Base-by-base conservation (phyloP, 2,797 vertebrate genomes). In the Varecia variegata region DNA sequence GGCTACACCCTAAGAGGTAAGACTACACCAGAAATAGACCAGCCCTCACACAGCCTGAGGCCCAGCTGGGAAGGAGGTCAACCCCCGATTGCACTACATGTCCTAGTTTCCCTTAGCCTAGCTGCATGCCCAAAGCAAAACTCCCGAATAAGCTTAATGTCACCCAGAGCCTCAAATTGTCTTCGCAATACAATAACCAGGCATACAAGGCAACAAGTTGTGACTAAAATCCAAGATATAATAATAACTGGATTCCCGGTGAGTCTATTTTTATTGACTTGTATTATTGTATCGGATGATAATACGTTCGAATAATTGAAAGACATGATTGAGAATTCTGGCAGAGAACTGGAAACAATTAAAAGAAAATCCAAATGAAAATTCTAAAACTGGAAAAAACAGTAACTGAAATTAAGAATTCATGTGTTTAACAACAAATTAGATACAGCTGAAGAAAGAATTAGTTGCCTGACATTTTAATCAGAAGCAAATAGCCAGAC, bases 281-380 rank as follows among this genome's bases (percentile, higher is more conserved):
- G 27, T 54, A 67, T 73, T 87, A 43, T 52, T 62, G 77, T 40
- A 54, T 71, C 50, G 43, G 14, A 47, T 38, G 70, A 62, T 62
- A 90, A 43, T 11, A 71, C 4, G 25, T 92, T 60, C 10, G 38
- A 80, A 32, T 84, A 74, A 92, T 68, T 58, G 88, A 90, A 93
- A 94, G 58, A 89, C 14, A 54, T 7, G 60, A 47, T n/a, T 43
- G 20, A 83, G 25, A 68, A 90, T 84, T 90, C 40, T 90, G 43
- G 23, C 43, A 17, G 12, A 60, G 54, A 95, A 85, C 3, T 32
- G 17, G n/a, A 93, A 93, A 79, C 65, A 50, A 73, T 86, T 89
- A 71, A 87, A 90, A 90, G 62, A 90, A 92, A 97, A 86, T 1
- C 18, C 43, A 89, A 92, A 84, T 40, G 32, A 92, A 81, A 90